Percentiles rank a stretch among this genome's conserved stretches.
These are phyloP conservation scores for Tautogolabrus adspersus DNA, from an alignment of 2,113 vertebrate genomes.

Conservation along the genomic window DNA sequence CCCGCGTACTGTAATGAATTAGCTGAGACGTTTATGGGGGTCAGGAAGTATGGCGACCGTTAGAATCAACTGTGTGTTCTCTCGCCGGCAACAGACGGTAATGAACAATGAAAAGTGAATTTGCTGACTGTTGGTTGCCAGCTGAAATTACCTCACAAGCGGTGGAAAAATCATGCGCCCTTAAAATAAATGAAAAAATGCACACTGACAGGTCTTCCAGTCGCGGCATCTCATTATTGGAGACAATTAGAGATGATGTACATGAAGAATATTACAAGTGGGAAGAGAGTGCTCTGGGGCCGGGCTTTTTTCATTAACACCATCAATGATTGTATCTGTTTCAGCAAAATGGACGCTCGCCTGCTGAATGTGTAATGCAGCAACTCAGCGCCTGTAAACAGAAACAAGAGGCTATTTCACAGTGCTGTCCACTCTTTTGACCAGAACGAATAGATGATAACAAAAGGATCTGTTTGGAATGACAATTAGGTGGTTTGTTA, in stretches of 20 bases:
- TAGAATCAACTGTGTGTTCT: constrained; percentile 33
- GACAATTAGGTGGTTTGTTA: constrained; percentile 64
- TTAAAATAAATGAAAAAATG: constrained; percentile 48
- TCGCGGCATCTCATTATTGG: constrained; percentile 74
- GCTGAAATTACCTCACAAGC: constrained; percentile 66
- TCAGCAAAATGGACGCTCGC: constrained; percentile 73
- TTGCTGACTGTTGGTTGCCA: constrained; percentile 66
- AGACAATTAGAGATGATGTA: constrained; percentile 81
- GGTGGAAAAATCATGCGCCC: constrained; percentile 40
- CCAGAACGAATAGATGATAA: constrained; percentile 75
- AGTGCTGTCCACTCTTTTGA: constrained; percentile 68
- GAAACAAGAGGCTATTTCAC: constrained; percentile 70
- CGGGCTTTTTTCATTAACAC: constrained; percentile 77
- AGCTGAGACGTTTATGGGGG: constrained; percentile 5
- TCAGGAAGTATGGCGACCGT: constrained; percentile 33
- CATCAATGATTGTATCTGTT: constrained; percentile 78
- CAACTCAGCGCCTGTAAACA: constrained; percentile 67
- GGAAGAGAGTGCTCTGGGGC: constrained; percentile 67
- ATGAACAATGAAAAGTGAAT: constrained; percentile 74
- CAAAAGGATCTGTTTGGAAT: constrained; percentile 73
- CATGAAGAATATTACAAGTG: constrained; percentile 77
- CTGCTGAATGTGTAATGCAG: constrained; percentile 72
- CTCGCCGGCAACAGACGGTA: constrained; percentile 39
- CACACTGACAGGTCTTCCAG: constrained; percentile 66
- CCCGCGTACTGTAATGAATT: background rate